phyloP scores from a whole-genome alignment of 2,888 invertebrate genomes.

The Diogma glabrata region DNA sequence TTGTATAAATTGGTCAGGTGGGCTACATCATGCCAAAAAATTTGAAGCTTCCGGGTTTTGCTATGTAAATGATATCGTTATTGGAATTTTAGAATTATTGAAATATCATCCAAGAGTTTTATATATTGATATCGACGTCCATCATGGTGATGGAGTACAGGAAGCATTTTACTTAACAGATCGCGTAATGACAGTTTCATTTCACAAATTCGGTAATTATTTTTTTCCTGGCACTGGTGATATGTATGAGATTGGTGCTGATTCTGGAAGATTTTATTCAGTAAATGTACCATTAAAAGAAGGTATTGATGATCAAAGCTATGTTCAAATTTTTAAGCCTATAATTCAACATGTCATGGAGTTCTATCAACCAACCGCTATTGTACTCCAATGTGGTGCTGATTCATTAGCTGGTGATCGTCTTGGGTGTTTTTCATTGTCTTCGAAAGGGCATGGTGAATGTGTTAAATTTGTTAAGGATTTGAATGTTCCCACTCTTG shows the following conservation, averaged over 20 bases:
- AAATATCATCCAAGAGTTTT: slow-evolving; percentile 90
- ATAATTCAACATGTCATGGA: slow-evolving; percentile 91
- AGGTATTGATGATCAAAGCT: slow-evolving; percentile 91
- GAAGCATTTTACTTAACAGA: slow-evolving; percentile 97
- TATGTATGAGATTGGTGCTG: slow-evolving; percentile 97
- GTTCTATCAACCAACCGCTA: slow-evolving; percentile 90
- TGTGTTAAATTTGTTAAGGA: slow-evolving; percentile 95
- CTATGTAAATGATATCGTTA: slow-evolving; percentile 98
- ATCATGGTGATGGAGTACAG: slow-evolving; percentile 89
- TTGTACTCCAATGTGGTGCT: slow-evolving; percentile 96
- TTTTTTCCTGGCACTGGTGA: slow-evolving; percentile 99
- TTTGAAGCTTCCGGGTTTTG: slow-evolving; percentile 99
- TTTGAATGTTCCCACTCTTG: slow-evolving; percentile 81
- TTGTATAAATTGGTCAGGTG: slow-evolving; percentile 98
- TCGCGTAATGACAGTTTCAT: slow-evolving; percentile 97
- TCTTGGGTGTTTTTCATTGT: slow-evolving; percentile 92
- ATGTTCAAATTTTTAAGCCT: slow-evolving; percentile 89
- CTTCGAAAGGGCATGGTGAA: slow-evolving; percentile 91
- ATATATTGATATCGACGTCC: slow-evolving; percentile 98
- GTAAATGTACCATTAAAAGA: slow-evolving; percentile 97
- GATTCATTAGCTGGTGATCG: slow-evolving; percentile 93
- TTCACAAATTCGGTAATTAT: slow-evolving; percentile 96
- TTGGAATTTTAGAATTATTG: slow-evolving; percentile 87
- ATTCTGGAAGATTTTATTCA: slow-evolving; percentile 91
- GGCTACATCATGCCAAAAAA: slow-evolving; percentile 97